Base-by-base conservation (phyloP, 2,797 vertebrate genomes). In the Heterohyrax brucei region DNA sequence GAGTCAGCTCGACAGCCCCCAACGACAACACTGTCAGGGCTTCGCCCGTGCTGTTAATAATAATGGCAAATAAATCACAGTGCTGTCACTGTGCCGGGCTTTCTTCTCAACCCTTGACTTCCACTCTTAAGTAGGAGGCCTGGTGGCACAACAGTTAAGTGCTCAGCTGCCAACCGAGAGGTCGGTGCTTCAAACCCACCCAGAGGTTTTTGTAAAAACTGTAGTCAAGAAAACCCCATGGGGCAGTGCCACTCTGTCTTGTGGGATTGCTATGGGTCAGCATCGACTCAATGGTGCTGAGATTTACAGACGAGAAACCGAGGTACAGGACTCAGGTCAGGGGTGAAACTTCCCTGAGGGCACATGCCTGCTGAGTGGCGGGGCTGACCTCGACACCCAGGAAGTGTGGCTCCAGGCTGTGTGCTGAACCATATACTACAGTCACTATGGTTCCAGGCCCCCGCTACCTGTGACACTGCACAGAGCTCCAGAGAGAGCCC, bases 391-490 rank as follows among this genome's bases (percentile, higher is more conserved):
- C 22, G 30, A 48, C 30, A 1, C 56, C 53, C 22, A 14, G 75
- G 53, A 33, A 12, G 7, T 18, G 0, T 7, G n/a, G 76, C 56
- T n/a, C 26, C 56, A 21, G 66, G 8, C 46, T 64, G 44, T 33
- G 21, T 10, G 7, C 50, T 39, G 8, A 44, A n/a, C 44, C 46
- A 28, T 0, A 1, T 0, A 1, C 8, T 12, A 24, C 4, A 12
- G 4, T 80, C 28, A 26, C 24, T 46, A 28, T 0, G 1, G 84
- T 83, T 44, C 78, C 61, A 28, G 94, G 75, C 70, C 26, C 19
- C 26, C 53, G 16, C 22, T 62, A 0, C 18, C 0, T 61, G 59
- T 72, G 5, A 16, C 21, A 61, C 76, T 44, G 24, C 21, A 4
- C 50, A 66, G 53, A 56, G n/a, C 16, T 79, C 50, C 66, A 30